Evolutionary conservation across 2,113 vertebrate genomes (phyloP).

Genomic region (Colaptes auratus): DNA sequence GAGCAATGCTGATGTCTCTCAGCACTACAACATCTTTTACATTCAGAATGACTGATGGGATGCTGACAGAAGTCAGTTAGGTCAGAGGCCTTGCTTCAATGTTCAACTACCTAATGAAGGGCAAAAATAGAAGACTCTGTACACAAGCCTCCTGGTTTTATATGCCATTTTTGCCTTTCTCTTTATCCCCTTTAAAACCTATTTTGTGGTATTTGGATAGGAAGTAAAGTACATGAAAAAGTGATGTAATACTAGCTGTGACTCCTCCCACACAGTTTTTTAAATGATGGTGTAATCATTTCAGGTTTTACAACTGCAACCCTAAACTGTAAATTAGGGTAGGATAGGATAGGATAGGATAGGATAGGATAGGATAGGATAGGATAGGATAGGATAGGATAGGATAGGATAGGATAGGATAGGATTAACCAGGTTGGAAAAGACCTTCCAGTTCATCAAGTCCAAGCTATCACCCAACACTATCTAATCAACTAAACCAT

Average conservation of each 20-base stretch:
- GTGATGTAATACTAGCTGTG: background rate
- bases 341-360: too few relatives aligned
- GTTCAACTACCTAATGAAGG: background rate
- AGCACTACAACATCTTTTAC: background rate
- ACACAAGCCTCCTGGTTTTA: background rate
- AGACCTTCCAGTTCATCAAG: too few relatives aligned
- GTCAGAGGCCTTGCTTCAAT: background rate
- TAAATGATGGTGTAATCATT: background rate
- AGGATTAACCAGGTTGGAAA: too few relatives aligned
- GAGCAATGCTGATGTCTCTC: background rate
- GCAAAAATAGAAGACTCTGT: too few relatives aligned
- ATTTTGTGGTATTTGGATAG: background rate
- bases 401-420: too few relatives aligned
- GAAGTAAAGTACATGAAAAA: background rate
- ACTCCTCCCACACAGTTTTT: background rate
- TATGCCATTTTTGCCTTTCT: background rate
- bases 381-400: too few relatives aligned
- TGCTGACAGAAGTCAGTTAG: background rate
- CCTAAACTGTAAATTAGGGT: background rate
- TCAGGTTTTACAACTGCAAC: background rate
- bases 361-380: too few relatives aligned
- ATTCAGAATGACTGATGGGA: background rate
- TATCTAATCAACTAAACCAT: too few relatives aligned
- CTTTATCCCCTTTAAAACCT: background rate
- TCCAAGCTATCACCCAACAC: too few relatives aligned